Conservation (phyloP, 2,797 vertebrate species). For the Chelidonichthys spinosus region DNA sequence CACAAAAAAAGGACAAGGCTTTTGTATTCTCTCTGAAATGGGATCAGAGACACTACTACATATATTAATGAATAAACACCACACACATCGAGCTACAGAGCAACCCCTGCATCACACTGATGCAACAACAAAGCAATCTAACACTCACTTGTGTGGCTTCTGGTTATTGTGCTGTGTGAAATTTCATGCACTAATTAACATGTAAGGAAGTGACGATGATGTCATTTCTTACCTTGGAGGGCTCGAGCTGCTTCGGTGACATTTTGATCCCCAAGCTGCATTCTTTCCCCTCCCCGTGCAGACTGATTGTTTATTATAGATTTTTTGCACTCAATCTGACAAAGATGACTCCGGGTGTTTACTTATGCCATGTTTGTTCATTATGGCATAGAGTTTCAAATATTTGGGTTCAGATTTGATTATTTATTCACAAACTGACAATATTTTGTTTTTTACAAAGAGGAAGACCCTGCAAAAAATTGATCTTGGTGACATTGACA, state of each 20-base stretch:
- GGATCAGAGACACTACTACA: constrained; percentile 84
- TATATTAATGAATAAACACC: constrained; percentile 85
- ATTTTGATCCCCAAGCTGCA: constrained; percentile 45
- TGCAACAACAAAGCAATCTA: constrained; percentile 87
- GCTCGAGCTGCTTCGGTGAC: constrained; percentile 47
- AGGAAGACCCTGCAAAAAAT: neutral
- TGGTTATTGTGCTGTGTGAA: constrained; percentile 69
- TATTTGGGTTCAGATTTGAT: neutral
- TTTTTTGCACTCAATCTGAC: constrained; percentile 36
- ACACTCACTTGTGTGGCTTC: constrained; percentile 60
- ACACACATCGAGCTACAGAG: constrained; percentile 56
- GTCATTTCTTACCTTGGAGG: constrained; percentile 57
- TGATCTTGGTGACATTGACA: neutral
- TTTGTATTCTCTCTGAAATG: constrained; percentile 86
- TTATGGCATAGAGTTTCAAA: neutral
- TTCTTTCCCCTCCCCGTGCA: constrained; percentile 19
- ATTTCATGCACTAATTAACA: constrained; percentile 79
- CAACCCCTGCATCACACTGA: constrained; percentile 81
- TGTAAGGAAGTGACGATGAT: constrained; percentile 68
- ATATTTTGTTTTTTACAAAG: neutral
- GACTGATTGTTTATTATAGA: constrained; percentile 49
- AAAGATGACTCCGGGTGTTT: constrained; percentile 41
- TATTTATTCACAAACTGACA: neutral
- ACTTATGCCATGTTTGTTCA: constrained; percentile 13
- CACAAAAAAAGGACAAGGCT: constrained; percentile 62